A percentile compares a stretch with the other conserved stretches of the same genome.
Conservation (phyloP, 1,140 invertebrate species). For the Spodoptera litura region DNA sequence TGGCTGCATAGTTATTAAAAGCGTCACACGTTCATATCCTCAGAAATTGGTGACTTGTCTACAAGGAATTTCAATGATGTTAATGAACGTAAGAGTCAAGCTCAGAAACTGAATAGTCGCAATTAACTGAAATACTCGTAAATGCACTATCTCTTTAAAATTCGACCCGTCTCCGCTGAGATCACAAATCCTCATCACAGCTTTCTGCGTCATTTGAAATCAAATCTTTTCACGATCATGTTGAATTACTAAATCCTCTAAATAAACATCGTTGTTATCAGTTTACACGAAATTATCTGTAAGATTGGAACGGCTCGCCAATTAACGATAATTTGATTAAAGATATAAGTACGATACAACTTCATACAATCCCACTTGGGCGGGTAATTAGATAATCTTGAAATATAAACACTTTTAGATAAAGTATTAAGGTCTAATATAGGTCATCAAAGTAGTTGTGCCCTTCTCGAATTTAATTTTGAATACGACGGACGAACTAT, state of each 20-base stretch:
- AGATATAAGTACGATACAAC: background rate
- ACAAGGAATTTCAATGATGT: background rate
- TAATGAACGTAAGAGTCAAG: background rate
- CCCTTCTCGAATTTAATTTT: no score
- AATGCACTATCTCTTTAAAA: no score
- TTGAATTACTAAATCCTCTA: background rate
- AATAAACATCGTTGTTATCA: slow-evolving; percentile 17
- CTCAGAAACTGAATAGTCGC: no score
- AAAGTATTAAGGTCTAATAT: background rate
- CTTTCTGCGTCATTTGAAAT: background rate
- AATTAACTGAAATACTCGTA: no score
- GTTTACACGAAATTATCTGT: slow-evolving; percentile 15
- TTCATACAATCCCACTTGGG: background rate
- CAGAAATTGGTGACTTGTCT: background rate
- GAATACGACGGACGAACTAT: no score
- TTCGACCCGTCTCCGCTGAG: no score
- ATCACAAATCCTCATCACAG: no score
- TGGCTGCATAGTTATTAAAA: background rate
- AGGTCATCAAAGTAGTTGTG: no score
- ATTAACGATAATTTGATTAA: slow-evolving; percentile 22
- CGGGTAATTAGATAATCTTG: background rate
- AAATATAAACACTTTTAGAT: background rate
- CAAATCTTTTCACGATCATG: background rate
- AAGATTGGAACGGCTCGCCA: background rate
- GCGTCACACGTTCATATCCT: background rate